Percentiles rank a stretch among this genome's conserved stretches.
Conservation (phyloP, 2,113 vertebrate species). For the Pao palembangensis region DNA sequence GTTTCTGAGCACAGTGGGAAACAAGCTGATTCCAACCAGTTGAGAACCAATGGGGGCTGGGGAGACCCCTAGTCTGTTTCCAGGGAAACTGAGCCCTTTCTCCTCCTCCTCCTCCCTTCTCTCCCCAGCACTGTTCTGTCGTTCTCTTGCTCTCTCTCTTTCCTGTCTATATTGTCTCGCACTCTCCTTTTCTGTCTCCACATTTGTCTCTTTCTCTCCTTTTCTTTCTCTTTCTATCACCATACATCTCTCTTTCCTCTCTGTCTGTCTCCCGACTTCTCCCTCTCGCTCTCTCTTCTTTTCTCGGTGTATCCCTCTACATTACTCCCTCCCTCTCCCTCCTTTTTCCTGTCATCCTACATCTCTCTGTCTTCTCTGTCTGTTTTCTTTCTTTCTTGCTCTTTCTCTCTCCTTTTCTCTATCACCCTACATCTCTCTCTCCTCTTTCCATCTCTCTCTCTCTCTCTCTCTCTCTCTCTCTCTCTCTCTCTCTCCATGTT, state of each 20-base stretch:
- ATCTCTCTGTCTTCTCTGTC: slow-evolving; percentile 18
- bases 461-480: not conserved
- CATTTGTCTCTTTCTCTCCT: slow-evolving; percentile 17
- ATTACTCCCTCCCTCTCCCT: slow-evolving; percentile 13
- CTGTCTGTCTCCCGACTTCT: slow-evolving; percentile 32
- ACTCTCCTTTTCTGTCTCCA: slow-evolving; percentile 18
- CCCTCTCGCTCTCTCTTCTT: slow-evolving; percentile 9
- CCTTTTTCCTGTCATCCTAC: not conserved
- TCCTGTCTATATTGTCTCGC: slow-evolving; percentile 7
- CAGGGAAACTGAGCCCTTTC: slow-evolving; percentile 70
- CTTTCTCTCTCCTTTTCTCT: slow-evolving; percentile 13
- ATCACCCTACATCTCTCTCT: not conserved
- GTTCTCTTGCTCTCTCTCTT: slow-evolving; percentile 14
- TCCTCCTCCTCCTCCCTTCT: slow-evolving; percentile 19
- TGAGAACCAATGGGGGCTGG: slow-evolving; percentile 63
- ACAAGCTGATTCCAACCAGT: slow-evolving; percentile 63
- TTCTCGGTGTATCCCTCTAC: too few species aligned
- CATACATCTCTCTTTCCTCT: slow-evolving; percentile 14
- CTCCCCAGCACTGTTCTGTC: slow-evolving; percentile 2
- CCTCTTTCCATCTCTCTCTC: not conserved
- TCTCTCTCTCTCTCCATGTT: slow-evolving; percentile 30
- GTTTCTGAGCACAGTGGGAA: slow-evolving; percentile 56
- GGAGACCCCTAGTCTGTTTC: slow-evolving; percentile 73
- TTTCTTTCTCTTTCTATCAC: slow-evolving; percentile 22
- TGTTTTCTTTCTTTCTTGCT: slow-evolving; percentile 12